Conservation (phyloP, 2,888 invertebrate species). For the Minunthozetes semirufus region DNA sequence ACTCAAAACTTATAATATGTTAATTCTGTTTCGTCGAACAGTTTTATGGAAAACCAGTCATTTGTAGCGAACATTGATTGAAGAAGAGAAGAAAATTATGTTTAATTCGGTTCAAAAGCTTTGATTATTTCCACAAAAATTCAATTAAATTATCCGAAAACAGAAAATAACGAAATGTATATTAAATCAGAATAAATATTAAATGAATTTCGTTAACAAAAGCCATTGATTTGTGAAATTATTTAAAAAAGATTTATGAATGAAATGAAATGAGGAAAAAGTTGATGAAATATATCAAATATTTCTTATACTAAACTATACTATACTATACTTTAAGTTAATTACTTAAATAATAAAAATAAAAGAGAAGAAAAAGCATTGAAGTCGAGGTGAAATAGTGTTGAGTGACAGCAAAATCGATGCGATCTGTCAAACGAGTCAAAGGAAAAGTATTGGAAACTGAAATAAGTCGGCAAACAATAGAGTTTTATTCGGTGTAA, state of each 20-base stretch:
- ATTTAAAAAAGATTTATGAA: too few species aligned
- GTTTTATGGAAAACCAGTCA: background rate
- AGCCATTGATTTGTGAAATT: too few species aligned
- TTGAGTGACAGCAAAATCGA: background rate
- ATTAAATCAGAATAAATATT: too few species aligned
- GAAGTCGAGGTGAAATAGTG: background rate
- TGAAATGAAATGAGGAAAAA: background rate
- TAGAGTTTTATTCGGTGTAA: constrained; percentile 6
- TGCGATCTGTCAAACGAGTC: background rate
- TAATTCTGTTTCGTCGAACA: background rate
- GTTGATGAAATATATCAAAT: background rate
- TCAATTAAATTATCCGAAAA: too few species aligned
- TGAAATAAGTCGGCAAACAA: background rate
- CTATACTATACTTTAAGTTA: too few species aligned
- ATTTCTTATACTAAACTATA: background rate
- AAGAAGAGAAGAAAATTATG: background rate
- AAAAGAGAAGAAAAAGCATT: background rate
- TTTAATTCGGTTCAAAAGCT: too few species aligned
- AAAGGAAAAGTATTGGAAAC: background rate
- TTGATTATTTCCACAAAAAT: too few species aligned
- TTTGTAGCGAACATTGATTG: background rate
- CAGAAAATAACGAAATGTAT: too few species aligned
- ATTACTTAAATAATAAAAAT: background rate
- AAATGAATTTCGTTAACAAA: too few species aligned
- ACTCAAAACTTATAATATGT: background rate